phyloP scores from a whole-genome alignment of 2,888 invertebrate genomes.

The Gymnoscelis rufifasciata region DNA sequence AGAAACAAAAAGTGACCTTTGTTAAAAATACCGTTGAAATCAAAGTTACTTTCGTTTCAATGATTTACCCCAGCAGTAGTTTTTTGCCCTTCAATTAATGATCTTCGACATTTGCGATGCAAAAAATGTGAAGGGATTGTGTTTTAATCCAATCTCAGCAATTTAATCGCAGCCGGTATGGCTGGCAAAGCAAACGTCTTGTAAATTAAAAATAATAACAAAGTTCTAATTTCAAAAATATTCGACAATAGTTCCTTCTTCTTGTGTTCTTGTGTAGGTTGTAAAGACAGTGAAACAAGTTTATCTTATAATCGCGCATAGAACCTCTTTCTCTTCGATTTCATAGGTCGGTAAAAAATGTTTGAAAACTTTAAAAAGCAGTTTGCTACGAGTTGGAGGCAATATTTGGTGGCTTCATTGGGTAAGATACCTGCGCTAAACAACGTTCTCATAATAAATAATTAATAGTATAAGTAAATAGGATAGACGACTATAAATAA shows the following conservation, averaged over 20 bases:
- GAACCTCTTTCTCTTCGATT: too few species aligned
- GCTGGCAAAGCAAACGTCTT: slow-evolving; percentile 46
- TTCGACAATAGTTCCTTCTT: neutral
- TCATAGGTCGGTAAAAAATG: slow-evolving; percentile 13
- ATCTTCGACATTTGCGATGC: slow-evolving; percentile 23
- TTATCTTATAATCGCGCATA: too few species aligned
- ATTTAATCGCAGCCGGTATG: slow-evolving; percentile 37
- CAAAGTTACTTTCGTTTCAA: slow-evolving; percentile 21
- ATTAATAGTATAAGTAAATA: too few species aligned
- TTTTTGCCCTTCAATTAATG: slow-evolving; percentile 4
- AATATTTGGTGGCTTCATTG: slow-evolving; percentile 69
- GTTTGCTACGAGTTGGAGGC: slow-evolving; percentile 65
- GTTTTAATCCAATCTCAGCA: slow-evolving; percentile 12
- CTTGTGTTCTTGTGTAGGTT: too few species aligned
- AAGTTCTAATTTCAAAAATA: slow-evolving; percentile 9
- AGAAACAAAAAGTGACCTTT: slow-evolving; percentile 28
- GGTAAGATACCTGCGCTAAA: slow-evolving; percentile 36
- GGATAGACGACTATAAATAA: too few species aligned
- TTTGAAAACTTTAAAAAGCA: slow-evolving; percentile 47
- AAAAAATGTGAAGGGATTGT: slow-evolving; percentile 54
- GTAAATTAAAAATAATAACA: slow-evolving; percentile 17
- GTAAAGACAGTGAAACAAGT: neutral
- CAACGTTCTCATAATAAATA: too few species aligned
- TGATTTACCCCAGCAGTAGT: neutral
- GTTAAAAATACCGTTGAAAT: slow-evolving; percentile 27